Conservation (phyloP, 2,888 invertebrate genomes). For the Notocelia uddmanniana region DNA sequence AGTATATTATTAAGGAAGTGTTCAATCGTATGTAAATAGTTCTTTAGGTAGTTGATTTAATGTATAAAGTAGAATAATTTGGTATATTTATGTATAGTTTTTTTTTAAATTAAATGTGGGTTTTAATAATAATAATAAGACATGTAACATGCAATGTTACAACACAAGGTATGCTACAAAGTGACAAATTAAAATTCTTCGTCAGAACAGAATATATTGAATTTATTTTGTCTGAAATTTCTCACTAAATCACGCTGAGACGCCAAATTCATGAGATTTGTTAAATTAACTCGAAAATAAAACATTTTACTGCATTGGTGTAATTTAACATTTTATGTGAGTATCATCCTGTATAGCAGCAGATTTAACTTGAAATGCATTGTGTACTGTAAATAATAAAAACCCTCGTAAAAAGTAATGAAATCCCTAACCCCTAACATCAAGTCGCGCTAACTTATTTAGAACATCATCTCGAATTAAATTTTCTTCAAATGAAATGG, state of each 20-base stretch:
- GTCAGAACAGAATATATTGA: not conserved
- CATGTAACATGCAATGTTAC: too few species aligned
- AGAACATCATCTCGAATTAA: not conserved
- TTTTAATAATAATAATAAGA: too few species aligned
- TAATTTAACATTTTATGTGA: constrained; percentile 32
- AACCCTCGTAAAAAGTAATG: constrained; percentile 52
- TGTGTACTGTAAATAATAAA: constrained; percentile 45
- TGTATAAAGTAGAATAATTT: too few species aligned
- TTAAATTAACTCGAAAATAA: constrained; percentile 20
- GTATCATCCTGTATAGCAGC: constrained; percentile 16
- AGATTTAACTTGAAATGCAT: constrained; percentile 40
- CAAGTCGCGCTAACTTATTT: not conserved
- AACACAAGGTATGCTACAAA: too few species aligned
- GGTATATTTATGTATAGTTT: too few species aligned
- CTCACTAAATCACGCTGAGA: not conserved
- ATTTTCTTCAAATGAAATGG: not conserved
- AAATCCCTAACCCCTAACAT: constrained; percentile 50
- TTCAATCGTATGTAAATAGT: too few species aligned
- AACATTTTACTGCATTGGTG: constrained; percentile 14
- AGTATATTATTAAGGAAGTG: too few species aligned
- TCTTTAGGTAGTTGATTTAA: too few species aligned
- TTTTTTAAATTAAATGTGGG: too few species aligned
- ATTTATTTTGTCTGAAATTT: not conserved
- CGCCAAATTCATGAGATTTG: not conserved
- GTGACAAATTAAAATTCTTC: not conserved